Base-by-base conservation (phyloP, 1,140 invertebrate species). In the Centruroides sculpturatus region DNA sequence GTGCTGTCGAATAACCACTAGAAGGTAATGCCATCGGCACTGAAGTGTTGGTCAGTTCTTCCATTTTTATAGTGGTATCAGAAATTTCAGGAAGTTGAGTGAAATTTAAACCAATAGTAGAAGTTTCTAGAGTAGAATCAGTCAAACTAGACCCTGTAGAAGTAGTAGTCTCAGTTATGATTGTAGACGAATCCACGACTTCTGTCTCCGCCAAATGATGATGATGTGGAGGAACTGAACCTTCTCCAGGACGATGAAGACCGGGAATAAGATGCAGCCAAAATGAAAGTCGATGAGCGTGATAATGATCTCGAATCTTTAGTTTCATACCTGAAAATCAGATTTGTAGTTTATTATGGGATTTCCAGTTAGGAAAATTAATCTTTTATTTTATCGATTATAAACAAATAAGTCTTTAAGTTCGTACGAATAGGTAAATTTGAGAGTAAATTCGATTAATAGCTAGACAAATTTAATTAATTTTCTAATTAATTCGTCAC, bases 251-350 rank as follows among this genome's bases (percentile, higher is more conserved):
- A 55, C 60, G n/a, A n/a, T 97, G 92, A 13, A 82, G 70, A 70
- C 92, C 88, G 3, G 92, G 92, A 62, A 94, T 85, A 41, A 94
- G 79, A 69, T 90, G 88, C 60, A 91, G 73, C 91, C 92, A 95
- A 60, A 93, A 81, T n/a, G 89, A 90, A 77, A 92, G 83, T 72
- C 92, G 90, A 71, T 91, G 87, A 49, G 87, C 87, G 3, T 89
- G 79, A 72, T 92, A 94, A 71, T 92, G 90, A 68, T 85, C 86
- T 62, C 82, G 81, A 64, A 87, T 81, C 69, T 83, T 82, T 7
- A 84, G 79, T 66, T 81, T 82, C 47, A 75, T 76, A 11, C 91
- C 89, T 87, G 72, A 8, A 54, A 41, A 41, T 41, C 8, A 8
- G 41, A 41, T 41, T 6, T 8, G 8, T 8, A 41, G 41, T 6